These are phyloP conservation scores for Tragelaphus scriptus DNA, from an alignment of 2,113 vertebrate genomes.

Conservation along the genomic window DNA sequence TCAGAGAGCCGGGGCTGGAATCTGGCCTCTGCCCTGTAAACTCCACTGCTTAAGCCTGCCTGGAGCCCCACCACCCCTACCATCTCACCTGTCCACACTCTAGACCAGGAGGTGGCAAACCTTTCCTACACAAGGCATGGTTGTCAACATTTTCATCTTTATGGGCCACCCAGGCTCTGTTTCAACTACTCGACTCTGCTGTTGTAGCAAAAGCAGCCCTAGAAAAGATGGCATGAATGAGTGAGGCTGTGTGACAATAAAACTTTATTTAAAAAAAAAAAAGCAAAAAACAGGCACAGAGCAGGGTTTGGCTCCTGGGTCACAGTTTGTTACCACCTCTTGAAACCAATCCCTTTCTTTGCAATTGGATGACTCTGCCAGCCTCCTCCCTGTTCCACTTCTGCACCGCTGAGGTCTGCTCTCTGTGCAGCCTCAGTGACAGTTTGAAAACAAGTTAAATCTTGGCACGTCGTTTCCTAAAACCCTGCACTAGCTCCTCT, in stretches of 20 bases:
- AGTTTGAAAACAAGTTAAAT: neutral
- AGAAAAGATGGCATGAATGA: neutral
- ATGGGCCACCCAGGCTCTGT: neutral
- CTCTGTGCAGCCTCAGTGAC: neutral
- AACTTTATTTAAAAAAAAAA: neutral
- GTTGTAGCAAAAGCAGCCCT: neutral
- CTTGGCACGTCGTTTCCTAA: neutral
- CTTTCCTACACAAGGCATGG: rapidly evolving
- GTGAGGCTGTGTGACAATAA: neutral
- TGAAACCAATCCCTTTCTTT: too few species aligned
- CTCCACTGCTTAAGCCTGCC: neutral
- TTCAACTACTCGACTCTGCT: neutral
- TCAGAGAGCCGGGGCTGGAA: neutral
- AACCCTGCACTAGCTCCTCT: neutral
- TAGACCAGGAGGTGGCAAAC: neutral
- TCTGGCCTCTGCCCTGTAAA: neutral
- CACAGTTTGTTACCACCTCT: neutral
- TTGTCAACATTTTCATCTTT: neutral
- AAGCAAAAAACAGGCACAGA: neutral
- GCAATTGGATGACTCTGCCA: neutral
- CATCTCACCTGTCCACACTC: too few species aligned
- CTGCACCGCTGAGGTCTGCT: neutral
- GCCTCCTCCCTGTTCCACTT: neutral
- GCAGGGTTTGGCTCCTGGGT: neutral
- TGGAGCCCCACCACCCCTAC: neutral